Percentiles rank a stretch among this genome's conserved stretches.
phyloP scores from a whole-genome alignment of 1,140 invertebrate species.

The Pygmarrhopalites habei region DNA sequence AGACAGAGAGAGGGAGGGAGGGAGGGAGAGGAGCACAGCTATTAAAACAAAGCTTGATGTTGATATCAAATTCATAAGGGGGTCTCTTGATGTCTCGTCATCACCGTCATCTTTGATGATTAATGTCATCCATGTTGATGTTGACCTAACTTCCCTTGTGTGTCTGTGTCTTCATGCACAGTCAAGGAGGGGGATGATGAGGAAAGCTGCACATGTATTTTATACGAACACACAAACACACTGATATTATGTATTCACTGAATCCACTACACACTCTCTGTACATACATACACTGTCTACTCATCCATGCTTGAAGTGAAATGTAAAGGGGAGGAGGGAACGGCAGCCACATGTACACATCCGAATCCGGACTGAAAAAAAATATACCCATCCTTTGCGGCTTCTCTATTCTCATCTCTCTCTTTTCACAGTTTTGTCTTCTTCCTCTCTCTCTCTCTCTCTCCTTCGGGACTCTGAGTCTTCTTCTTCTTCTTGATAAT shows the following conservation, averaged over 20 bases:
- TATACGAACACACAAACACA: too few species aligned
- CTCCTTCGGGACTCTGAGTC: too few species aligned
- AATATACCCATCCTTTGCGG: conserved; percentile 3
- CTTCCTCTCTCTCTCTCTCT: too few species aligned
- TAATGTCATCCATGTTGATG: conserved; percentile 18
- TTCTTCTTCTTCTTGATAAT: too few species aligned
- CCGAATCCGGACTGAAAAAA: conserved; percentile 3
- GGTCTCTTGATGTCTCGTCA: conserved; percentile 18
- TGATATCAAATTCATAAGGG: conserved; percentile 20
- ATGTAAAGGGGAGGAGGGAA: not conserved
- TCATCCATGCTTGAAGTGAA: not conserved
- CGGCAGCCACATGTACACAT: not conserved
- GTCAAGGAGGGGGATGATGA: too few species aligned
- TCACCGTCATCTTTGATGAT: conserved; percentile 11
- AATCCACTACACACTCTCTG: too few species aligned
- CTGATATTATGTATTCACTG: too few species aligned
- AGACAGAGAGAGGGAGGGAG: not conserved
- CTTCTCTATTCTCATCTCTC: not conserved
- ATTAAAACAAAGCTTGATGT: conserved; percentile 13
- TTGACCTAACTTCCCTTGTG: conserved; percentile 18
- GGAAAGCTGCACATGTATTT: not conserved
- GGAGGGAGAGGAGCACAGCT: not conserved
- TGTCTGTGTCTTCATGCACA: not conserved
- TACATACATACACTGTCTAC: not conserved
- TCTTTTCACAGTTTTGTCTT: too few species aligned